Evolutionary conservation across 2,113 vertebrate genomes (phyloP), one percentile per base, ranked within the genome.

Genomic region (Prinia subflava): DNA sequence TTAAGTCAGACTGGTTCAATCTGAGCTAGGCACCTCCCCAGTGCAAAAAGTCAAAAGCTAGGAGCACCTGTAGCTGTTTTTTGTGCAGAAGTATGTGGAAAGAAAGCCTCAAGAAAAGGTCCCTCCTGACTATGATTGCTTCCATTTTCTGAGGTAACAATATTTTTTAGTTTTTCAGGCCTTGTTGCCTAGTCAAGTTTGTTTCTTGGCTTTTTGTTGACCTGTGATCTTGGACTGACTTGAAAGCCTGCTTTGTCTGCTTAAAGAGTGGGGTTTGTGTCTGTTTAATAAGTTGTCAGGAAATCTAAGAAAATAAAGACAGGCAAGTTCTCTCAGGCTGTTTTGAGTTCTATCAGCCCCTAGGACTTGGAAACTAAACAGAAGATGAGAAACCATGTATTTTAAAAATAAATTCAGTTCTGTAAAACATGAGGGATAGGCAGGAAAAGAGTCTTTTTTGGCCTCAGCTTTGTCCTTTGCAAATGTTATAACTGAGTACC

Each of bases 201-300:
- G 53, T 92, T 92, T 95, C 90, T 92, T 93, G 92, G 77, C 86
- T 96, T 90, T 90, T 92, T 0, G 2, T 65, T 96, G 86, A 87
- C 94, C 96, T 93, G 77, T 92, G 94, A 84, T 93, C 90, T 93
- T 93, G 90, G 86, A 89, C 81, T 59, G 74, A 92, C 86, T 95
- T 96, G 80, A 94, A 93, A 95, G 65, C 57, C 89, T 65, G 73
- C 83, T 77, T 92, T 87, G 74, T 80, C 28, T 64, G 69, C 88
- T 81, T 84, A 69, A 87, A 92, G 69, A 94, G 65, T 50, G 24
- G 67, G 77, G 69, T 75, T 97, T 82, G 62, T 95, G 83, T 95
- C 76, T 96, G 46, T 95, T 96, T 62, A 85, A 94, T 95, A 94
- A 91, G 83, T 68, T 92, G 95, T 91, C 4, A 0, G 70, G 69